Evolutionary conservation across 1,140 invertebrate genomes (phyloP), one percentile per base, ranked within the genome.

Genomic region (Linepithema humile): DNA sequence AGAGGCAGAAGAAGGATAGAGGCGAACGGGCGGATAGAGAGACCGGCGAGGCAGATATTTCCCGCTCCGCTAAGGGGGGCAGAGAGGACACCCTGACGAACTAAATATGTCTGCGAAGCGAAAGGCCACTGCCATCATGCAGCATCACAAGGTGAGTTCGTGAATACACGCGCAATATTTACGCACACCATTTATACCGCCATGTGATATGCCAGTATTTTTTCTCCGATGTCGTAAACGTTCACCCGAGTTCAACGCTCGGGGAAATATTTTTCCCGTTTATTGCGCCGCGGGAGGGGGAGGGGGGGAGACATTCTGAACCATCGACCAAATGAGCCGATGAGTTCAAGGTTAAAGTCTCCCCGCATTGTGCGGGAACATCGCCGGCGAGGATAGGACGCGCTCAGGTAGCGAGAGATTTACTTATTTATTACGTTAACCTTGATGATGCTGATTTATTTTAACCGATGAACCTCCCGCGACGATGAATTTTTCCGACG

Each of bases 111-210:
- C 95, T 87, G 95, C 95, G 73, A 95, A 95, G 93, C 94, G 95
- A 92, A 95, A 95, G 94, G 94, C 95, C 91, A 95, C 95, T 91
- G 94, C 95, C 91, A 94, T 95, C 91, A 95, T 95, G 92, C 95
- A 95, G 92, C 95, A 95, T 92, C 95, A 95, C 92, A 95, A 95
- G 95, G 95, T 95, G 93, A 95, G 93, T 92, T 64, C 59, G 45
- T 12, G 38, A 15, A 20, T 32, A 53, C 20, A 40, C 5, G 35
- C n/a, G 35, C 12, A 83, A 57, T 40, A 84, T 45, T 65, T 62
- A 60, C 9, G 20, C 40, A 70, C 15, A 45, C 15, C 38, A 40
- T 48, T 53, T 29, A 48, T 64, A 20, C n/a, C 43, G 74, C 43
- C 74, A 77, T 60, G 60, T 77, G 74, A 77, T 77, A 65, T 77